Evolutionary conservation across 2,113 vertebrate genomes (phyloP).

Genomic region (Australoheros scitulus): DNA sequence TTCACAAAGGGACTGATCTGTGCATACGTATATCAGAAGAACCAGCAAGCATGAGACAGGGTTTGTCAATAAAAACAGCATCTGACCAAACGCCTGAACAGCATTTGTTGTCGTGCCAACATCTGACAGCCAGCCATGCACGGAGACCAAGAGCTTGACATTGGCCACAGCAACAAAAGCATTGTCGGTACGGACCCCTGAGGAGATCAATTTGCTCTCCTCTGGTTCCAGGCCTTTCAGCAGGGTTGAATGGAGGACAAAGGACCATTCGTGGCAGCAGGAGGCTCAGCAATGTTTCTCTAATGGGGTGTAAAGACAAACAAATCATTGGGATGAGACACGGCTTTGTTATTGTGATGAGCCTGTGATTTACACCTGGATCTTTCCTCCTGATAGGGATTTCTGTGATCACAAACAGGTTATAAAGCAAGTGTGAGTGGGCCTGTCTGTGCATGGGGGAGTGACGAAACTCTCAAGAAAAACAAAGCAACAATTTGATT

Average conservation of each 20-base stretch:
- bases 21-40: neutral
- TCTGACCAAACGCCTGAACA: constrained; percentile 45
- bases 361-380: constrained; percentile 71
- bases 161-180: constrained; percentile 66
- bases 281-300: constrained; percentile 67
- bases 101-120: constrained; percentile 59
- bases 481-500: neutral
- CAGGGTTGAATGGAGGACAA: constrained; percentile 71
- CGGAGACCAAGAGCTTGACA: constrained; percentile 61
- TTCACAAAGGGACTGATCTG: neutral
- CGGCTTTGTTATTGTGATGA: constrained; percentile 58
- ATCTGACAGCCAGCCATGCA: constrained; percentile 58
- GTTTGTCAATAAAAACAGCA: constrained; percentile 45
- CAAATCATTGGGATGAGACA: constrained; percentile 67
- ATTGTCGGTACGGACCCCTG: constrained; percentile 63
- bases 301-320: constrained; percentile 77
- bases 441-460: neutral
- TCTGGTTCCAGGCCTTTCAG: constrained; percentile 66
- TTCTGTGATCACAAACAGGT: constrained; percentile 25
- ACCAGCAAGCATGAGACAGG: constrained; percentile 22
- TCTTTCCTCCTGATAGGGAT: constrained; percentile 47
- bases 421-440: constrained; percentile 9
- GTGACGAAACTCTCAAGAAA: neutral
- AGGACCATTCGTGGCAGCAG: constrained; percentile 56
- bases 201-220: constrained; percentile 72